Evolutionary conservation across 2,113 vertebrate species (phyloP).

Genomic region (Sterrhoptilus dennistouni): DNA sequence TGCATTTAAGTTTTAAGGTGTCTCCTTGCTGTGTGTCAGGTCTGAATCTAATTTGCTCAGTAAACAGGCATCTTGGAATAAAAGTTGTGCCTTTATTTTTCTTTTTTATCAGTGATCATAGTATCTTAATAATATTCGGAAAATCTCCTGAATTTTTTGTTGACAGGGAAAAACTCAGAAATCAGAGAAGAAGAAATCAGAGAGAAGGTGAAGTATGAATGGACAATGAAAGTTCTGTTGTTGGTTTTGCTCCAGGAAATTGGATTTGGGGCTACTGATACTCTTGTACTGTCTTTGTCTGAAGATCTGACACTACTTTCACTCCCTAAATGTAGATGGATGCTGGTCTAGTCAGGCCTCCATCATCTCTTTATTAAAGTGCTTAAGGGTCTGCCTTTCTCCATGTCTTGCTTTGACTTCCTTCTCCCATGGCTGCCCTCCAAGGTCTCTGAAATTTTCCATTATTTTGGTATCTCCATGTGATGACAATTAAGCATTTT

Average conservation of each 20-base stretch:
- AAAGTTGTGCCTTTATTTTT: neutral
- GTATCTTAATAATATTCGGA: neutral
- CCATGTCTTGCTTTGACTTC: neutral
- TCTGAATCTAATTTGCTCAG: neutral
- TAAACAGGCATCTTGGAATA: neutral
- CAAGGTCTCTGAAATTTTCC: slow-evolving; percentile 41
- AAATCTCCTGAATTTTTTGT: neutral
- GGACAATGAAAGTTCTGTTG: neutral
- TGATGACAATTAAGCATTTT: slow-evolving; percentile 8
- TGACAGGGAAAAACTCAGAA: neutral
- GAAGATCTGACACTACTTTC: neutral
- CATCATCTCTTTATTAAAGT: neutral
- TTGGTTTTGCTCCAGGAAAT: neutral
- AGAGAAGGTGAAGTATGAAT: neutral
- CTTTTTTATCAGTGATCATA: neutral
- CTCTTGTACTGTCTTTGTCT: neutral
- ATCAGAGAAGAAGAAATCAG: neutral
- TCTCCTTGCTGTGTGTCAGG: neutral
- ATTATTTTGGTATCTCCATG: neutral
- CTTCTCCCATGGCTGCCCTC: neutral
- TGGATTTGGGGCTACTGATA: neutral
- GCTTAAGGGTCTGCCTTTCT: neutral
- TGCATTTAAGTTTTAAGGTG: neutral
- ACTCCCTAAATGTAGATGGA: neutral
- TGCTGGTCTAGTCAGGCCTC: neutral